Evolutionary conservation across 37 sponge, comb jelly and placozoan genomes (phyloP).

Genomic region (Cliona cf. orientalis): DNA sequence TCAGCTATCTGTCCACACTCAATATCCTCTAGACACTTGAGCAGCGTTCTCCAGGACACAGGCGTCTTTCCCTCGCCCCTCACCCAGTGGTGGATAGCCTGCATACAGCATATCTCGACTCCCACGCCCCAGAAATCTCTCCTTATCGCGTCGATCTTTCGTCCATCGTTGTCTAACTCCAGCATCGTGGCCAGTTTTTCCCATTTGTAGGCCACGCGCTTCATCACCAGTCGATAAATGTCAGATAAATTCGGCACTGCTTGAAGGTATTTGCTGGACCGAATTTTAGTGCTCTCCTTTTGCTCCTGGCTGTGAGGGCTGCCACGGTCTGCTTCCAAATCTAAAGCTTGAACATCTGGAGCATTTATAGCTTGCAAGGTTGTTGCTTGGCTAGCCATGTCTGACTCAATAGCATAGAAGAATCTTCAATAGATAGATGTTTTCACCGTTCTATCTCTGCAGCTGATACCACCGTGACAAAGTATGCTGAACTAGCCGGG

Average conservation of each 20-base stretch:
- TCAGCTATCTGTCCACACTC: neutral
- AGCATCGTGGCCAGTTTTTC: conserved; percentile 8
- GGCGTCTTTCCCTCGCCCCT: conserved; percentile 5
- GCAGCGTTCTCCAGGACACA: conserved; percentile 9
- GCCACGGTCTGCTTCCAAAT: no score
- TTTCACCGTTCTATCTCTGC: no score
- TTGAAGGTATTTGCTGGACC: no score
- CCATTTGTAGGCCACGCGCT: conserved; percentile 11
- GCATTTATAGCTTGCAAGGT: no score
- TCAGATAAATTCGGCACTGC: conserved; percentile 4
- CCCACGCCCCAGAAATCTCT: conserved; percentile 1
- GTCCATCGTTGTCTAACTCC: conserved; percentile 6
- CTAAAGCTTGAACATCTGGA: no score
- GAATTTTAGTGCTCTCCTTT: no score
- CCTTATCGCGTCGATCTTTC: neutral
- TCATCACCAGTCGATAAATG: neutral
- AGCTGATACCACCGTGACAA: no score
- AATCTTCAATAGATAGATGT: no score
- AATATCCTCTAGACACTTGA: conserved; percentile 6
- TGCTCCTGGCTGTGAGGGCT: no score
- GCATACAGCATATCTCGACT: conserved; percentile 21
- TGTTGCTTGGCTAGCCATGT: no score
- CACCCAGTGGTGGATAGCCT: conserved; percentile 8
- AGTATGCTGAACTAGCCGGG: no score
- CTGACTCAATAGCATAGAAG: no score